A percentile compares a stretch with the other conserved stretches of the same genome.
phyloP scores from a whole-genome alignment of 1,140 invertebrate species.

The Tenebrio molitor region DNA sequence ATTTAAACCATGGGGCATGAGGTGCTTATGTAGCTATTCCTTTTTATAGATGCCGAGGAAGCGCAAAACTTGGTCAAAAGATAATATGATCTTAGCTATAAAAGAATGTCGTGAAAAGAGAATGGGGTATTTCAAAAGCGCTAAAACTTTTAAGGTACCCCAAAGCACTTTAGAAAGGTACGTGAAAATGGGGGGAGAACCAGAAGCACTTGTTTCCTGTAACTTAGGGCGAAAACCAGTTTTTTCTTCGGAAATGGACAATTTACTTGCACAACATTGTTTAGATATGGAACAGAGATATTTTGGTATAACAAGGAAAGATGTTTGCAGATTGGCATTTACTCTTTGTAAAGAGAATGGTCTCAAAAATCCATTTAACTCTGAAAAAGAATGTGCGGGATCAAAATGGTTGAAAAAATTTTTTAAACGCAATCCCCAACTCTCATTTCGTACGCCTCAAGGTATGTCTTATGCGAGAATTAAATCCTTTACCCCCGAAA shows the following conservation, averaged over 20 bases:
- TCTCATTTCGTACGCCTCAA: constrained; percentile 56
- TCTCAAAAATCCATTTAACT: constrained; percentile 43
- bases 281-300: constrained; percentile 11
- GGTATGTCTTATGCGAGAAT: constrained; percentile 58
- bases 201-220: neutral
- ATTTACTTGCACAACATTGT: neutral
- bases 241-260: neutral
- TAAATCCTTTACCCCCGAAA: constrained; percentile 60
- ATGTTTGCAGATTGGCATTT: constrained; percentile 48
- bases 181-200: constrained; percentile 17
- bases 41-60: constrained; percentile 15
- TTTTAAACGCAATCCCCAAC: constrained; percentile 49
- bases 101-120: neutral
- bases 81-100: constrained; percentile 1
- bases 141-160: constrained; percentile 14
- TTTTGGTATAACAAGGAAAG: constrained; percentile 7
- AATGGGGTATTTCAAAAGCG: constrained; percentile 12
- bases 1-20: too few relatives aligned
- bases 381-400: constrained; percentile 32
- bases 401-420: constrained; percentile 53
- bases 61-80: constrained; percentile 5
- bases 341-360: constrained; percentile 52
- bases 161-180: constrained; percentile 40
- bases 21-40: too few relatives aligned
- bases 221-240: neutral